Base-by-base conservation (phyloP, 2,888 invertebrate species). In the Eupithecia subfuscata region DNA sequence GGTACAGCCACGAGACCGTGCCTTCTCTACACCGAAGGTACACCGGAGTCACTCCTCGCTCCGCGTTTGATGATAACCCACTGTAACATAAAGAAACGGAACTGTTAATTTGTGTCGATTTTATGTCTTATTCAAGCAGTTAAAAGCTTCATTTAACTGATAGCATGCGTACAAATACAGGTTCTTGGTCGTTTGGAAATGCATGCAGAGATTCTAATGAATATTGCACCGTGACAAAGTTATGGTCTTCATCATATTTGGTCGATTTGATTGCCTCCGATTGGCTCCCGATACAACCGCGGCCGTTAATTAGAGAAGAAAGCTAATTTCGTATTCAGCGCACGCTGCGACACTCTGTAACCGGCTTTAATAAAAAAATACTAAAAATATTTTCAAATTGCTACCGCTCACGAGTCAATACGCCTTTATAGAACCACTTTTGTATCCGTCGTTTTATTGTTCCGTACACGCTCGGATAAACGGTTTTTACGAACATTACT, bases 1-100 rank as follows among this genome's bases (percentile, higher is more conserved):
- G 97, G 88, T 97, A 97, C 83, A 96, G 90, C 97, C 97, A 97
- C n/a, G 96, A 95, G 16, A 97, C 96, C 30, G 94, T 92, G 40
- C 97, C 97, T 77, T 97, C 96, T 30, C 96, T 95, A 85, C 97
- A 97, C 43, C 97, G 95, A 70, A 97, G 95, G 91, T 97, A 97
- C 56, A 97, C 96, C 0, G 97, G 97, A 56, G 97, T 96, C 70
- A 97, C 97, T 5, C 96, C 97, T 73, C 96, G 95, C 76, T 95
- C 96, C 11, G 92, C 86, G 78, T 84, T 86, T 40, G 90, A 85
- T 18, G 94, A 89, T 80, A 96, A 87, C 8, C 96, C 96, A 86
- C 97, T 97, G 93, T 56, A 96, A 96, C 78, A 88, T 25, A 60
- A 74, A 67, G 37, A 40, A 67, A 67, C n/a, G 34, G 37, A 40